Percentiles rank a stretch among this genome's conserved stretches.
phyloP scores from a whole-genome alignment of 2,888 invertebrate genomes.

The Phyto melanocephala region DNA sequence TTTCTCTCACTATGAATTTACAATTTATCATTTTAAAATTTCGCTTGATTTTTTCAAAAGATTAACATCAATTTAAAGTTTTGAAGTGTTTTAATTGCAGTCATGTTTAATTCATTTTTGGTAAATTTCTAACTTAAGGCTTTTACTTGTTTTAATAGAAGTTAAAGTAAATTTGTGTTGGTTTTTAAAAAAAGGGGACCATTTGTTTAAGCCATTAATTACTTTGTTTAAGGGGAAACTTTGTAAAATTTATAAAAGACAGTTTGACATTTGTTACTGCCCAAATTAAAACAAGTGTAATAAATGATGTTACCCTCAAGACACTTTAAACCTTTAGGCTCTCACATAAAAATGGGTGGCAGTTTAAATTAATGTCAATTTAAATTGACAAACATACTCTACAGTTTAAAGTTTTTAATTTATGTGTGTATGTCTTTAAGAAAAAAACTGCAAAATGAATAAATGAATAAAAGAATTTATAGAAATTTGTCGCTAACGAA shows the following conservation, averaged over 20 bases:
- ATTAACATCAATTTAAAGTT: background rate
- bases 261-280: too few relatives aligned
- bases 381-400: too few relatives aligned
- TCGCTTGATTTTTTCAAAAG: background rate
- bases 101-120: slow-evolving; percentile 9
- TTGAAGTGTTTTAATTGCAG: slow-evolving; percentile 21
- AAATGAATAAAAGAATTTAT: too few relatives aligned
- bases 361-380: too few relatives aligned
- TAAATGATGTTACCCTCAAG: background rate
- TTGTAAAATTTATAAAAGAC: too few relatives aligned
- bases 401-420: too few relatives aligned
- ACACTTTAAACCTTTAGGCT: too few relatives aligned
- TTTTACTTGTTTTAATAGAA: slow-evolving; percentile 27
- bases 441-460: too few relatives aligned
- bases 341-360: too few relatives aligned
- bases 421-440: too few relatives aligned
- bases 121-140: slow-evolving; percentile 20
- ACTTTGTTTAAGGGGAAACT: slow-evolving; percentile 11
- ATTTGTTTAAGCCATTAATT: slow-evolving; percentile 8
- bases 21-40: slow-evolving; percentile 4
- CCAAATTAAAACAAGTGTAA: background rate
- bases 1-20: slow-evolving; percentile 38
- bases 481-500: too few relatives aligned
- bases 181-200: background rate
- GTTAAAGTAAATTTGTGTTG: too few relatives aligned